Percentiles rank a stretch among this genome's conserved stretches.
phyloP scores from a whole-genome alignment of 2,113 vertebrate genomes.

The Nicator chloris region DNA sequence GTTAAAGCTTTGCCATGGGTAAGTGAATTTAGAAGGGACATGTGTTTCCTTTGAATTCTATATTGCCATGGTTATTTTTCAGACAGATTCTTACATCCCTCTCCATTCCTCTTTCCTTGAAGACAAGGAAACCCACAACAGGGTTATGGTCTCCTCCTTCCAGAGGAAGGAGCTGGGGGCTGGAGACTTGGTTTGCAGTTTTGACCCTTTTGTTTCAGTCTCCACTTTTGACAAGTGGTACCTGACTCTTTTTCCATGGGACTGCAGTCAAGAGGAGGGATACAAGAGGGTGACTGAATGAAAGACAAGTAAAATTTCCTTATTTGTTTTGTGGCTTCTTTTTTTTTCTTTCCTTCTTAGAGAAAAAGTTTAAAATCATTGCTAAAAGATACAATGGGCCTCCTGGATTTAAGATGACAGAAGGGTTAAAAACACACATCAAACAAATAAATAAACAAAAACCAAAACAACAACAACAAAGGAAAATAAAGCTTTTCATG shows the following conservation, averaged over 20 bases:
- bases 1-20: neutral
- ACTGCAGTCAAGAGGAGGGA: neutral
- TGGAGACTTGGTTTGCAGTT: neutral
- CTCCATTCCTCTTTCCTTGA: neutral
- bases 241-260: neutral
- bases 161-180: neutral
- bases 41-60: neutral
- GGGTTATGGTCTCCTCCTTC: neutral
- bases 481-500: neutral
- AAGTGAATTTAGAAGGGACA: neutral
- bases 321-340: neutral
- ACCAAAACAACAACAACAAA: neutral
- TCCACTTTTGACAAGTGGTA: neutral
- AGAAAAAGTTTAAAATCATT: neutral
- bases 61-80: neutral
- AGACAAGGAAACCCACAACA: neutral
- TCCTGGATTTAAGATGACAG: neutral
- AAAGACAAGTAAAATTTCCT: neutral
- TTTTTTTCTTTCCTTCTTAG: neutral
- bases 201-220: neutral
- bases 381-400: neutral
- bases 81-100: neutral
- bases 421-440: neutral
- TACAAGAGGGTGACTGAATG: neutral
- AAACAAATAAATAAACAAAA: neutral